A percentile compares a stretch with the other conserved stretches of the same genome.
These are phyloP conservation scores for Drosophila birchii DNA, from an alignment of 2,888 invertebrate species.

Conservation along the genomic window DNA sequence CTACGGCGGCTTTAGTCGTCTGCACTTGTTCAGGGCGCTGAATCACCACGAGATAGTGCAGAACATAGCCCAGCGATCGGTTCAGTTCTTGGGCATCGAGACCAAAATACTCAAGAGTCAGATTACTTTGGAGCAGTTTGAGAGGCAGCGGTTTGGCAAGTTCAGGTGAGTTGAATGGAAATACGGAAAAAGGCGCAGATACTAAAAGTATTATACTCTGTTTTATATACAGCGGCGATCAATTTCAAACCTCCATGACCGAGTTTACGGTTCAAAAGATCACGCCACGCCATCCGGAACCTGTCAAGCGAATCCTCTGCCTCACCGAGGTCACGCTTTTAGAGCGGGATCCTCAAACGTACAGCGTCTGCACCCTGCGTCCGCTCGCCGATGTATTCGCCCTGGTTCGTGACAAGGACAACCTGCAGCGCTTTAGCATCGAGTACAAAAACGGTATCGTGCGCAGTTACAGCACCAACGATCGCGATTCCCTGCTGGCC, in stretches of 20 bases:
- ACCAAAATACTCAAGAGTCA: constrained; percentile 93
- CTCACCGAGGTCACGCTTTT: constrained; percentile 97
- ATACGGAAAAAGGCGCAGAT: accelerated
- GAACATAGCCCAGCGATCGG: constrained; percentile 93
- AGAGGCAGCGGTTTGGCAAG: constrained; percentile 95
- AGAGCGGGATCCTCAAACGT: constrained; percentile 98
- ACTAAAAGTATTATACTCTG: background rate
- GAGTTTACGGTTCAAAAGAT: constrained; percentile 98
- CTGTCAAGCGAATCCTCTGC: constrained; percentile 94
- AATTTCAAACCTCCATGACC: constrained; percentile 97
- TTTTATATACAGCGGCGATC: constrained; percentile 91
- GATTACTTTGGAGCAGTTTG: constrained; percentile 94
- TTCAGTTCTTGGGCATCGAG: constrained; percentile 91
- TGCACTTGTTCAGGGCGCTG: constrained; percentile 95
- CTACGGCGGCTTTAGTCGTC: constrained; percentile 94
- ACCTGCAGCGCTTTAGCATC: constrained; percentile 96
- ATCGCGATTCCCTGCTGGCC: constrained; percentile 97
- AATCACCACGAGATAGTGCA: constrained; percentile 94
- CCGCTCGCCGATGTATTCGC: constrained; percentile 95
- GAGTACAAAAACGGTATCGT: constrained; percentile 97
- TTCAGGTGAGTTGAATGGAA: constrained; percentile 88
- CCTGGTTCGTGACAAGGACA: constrained; percentile 93
- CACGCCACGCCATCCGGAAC: constrained; percentile 92
- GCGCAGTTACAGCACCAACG: constrained; percentile 95
- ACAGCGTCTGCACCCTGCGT: constrained; percentile 94